phyloP scores from a whole-genome alignment of 2,113 vertebrate species.

The Anolis carolinensis region DNA sequence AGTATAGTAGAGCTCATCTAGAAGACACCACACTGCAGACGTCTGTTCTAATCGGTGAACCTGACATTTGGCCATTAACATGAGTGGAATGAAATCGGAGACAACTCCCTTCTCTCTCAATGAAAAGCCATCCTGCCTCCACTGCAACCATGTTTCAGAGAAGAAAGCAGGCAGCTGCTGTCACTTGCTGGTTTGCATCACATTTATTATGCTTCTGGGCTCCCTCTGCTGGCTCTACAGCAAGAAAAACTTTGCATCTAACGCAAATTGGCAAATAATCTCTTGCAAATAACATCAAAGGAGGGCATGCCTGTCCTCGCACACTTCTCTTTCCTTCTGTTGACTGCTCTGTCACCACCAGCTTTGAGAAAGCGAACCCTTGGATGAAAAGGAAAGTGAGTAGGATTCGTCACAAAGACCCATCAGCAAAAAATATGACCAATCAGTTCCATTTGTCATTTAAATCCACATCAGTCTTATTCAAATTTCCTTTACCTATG shows the following conservation, averaged over 20 bases:
- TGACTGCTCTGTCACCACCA: background rate
- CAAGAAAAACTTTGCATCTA: slow-evolving; percentile 14
- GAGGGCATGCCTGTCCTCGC: background rate
- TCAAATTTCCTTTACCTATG: background rate
- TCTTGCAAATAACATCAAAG: background rate
- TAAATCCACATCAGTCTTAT: background rate
- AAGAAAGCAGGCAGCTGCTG: slow-evolving; percentile 25
- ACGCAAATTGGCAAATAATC: background rate
- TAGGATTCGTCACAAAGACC: background rate
- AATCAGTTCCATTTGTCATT: background rate
- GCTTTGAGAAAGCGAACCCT: background rate
- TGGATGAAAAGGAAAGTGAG: background rate
- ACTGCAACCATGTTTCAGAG: slow-evolving; percentile 42
- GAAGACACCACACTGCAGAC: background rate
- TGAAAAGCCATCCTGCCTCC: background rate
- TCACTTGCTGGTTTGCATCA: slow-evolving; percentile 1
- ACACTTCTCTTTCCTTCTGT: background rate
- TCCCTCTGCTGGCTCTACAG: slow-evolving; percentile 63
- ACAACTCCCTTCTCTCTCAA: slow-evolving; percentile 19
- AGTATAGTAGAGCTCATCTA: background rate
- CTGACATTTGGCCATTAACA: slow-evolving; percentile 39
- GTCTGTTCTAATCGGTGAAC: slow-evolving; percentile 46
- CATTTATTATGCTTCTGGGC: slow-evolving; percentile 45
- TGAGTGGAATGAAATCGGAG: background rate
- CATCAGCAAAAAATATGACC: background rate